Base-by-base conservation (phyloP, 2,113 vertebrate species). In the Saccopteryx leptura region DNA sequence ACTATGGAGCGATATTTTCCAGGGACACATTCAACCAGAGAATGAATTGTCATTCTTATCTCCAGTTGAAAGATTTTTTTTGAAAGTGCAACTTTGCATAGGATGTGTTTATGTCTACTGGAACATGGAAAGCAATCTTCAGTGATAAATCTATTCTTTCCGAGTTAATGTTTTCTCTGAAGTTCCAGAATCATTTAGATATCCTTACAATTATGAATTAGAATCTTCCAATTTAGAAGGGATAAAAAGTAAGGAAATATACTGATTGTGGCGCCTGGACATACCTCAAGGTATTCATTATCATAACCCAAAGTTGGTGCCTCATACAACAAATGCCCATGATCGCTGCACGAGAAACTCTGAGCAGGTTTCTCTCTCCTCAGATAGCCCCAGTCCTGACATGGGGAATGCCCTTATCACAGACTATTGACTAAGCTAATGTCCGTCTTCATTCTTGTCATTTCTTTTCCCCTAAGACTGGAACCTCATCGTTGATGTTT, bases 1-100 rank as follows among this genome's bases (percentile, higher is more conserved):
- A 97, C 52, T 60, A 71, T 65, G 52, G 21, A 75, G 66, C 90
- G 75, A 78, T 85, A 82, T 92, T 96, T 96, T 74, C 46, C 50
- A 86, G 56, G 78, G 52, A 85, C 8, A 60, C 10, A 63, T 74
- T 85, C 92, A 86, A 82, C 7, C 58, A 68, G 65, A 93, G 68
- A 86, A 76, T 81, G 58, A 71, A 56, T 69, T 78, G 48, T 14
- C n/a, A 54, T 83, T 94, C 88, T 83, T 92, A 83, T 93, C 83
- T 86, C 79, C 78, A 85, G 56, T 69, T 91, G 84, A 58, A 83
- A 88, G 81, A 90, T 31, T 66, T 11, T 14, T 71, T 18, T 78
- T 83, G 61, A 78, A 94, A 95, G 72, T 50, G 88, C 81, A 68
- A 86, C 56, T 50, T 66, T 85, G 50, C 61, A 61, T 92, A n/a